Percentiles rank a stretch among this genome's conserved stretches.
Evolutionary conservation across 2,113 vertebrate genomes (phyloP).

Genomic region (Carollia perspicillata): DNA sequence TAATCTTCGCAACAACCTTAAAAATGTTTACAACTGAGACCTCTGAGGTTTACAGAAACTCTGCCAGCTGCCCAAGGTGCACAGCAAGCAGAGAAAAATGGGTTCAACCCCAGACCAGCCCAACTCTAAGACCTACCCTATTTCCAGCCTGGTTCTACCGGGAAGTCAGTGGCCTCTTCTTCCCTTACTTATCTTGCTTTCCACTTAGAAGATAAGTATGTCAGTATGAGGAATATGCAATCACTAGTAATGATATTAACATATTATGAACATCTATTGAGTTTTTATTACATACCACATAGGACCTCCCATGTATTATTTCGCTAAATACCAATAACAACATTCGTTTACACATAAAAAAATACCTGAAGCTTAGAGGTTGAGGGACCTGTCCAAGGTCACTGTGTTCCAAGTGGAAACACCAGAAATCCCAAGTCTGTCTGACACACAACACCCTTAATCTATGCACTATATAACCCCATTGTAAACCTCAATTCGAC

Average conservation of each 20-base stretch:
- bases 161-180: neutral
- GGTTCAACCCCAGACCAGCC: neutral
- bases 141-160: neutral
- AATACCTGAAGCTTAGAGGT: constrained; percentile 8
- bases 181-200: neutral
- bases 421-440: neutral
- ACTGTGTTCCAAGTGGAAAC: neutral
- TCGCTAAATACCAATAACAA: neutral
- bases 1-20: neutral
- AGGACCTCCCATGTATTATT: neutral
- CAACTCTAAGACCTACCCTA: neutral
- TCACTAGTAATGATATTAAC: neutral
- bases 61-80: neutral
- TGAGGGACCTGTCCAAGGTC: constrained; percentile 6
- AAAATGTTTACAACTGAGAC: neutral
- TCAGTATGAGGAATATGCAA: neutral
- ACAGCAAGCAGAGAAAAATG: neutral
- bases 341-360: neutral
- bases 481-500: neutral
- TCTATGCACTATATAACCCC: neutral
- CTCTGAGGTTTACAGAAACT: neutral
- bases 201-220: neutral
- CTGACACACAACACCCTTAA: neutral
- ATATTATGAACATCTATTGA: neutral
- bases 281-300: neutral